These are phyloP conservation scores for Trissolcus japonicus DNA, from an alignment of 2,888 invertebrate genomes.

Conservation along the genomic window DNA sequence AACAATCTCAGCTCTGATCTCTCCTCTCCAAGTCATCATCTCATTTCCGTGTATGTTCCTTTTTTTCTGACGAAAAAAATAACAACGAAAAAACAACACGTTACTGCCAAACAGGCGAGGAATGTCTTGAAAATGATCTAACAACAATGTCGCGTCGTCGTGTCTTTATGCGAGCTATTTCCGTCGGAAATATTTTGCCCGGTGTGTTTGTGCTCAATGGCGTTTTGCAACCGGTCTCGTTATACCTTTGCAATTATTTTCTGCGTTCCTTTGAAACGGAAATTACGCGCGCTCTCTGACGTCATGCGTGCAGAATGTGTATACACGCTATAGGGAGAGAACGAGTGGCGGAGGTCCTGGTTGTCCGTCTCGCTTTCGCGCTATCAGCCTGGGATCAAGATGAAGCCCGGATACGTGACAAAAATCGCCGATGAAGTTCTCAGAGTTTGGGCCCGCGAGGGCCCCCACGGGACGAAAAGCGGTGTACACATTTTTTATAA, in stretches of 20 bases:
- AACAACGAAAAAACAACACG: too few relatives aligned
- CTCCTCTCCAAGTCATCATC: too few relatives aligned
- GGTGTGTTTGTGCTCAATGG: constrained; percentile 48
- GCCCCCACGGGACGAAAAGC: too few relatives aligned
- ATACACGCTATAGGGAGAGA: constrained; percentile 3
- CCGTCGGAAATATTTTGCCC: constrained; percentile 41
- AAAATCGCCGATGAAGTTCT: too few relatives aligned
- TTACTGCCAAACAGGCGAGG: neutral
- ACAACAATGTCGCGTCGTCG: constrained; percentile 12
- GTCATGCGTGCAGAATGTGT: constrained; percentile 53
- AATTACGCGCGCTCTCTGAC: constrained; percentile 49
- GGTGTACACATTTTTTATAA: too few relatives aligned
- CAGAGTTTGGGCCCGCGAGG: too few relatives aligned
- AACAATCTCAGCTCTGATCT: too few relatives aligned
- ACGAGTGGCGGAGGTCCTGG: neutral
- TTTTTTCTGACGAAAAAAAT: too few relatives aligned
- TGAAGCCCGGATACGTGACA: too few relatives aligned
- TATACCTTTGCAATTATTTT: constrained; percentile 55
- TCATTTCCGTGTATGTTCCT: too few relatives aligned
- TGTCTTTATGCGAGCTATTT: constrained; percentile 42
- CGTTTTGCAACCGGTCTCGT: constrained; percentile 57
- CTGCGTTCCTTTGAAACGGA: constrained; percentile 56
- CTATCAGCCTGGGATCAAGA: too few relatives aligned
- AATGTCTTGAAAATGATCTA: constrained; percentile 20
- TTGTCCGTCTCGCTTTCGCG: neutral